phyloP scores from a whole-genome alignment of 2,888 invertebrate genomes.

The Tolmerus cingulatus region DNA sequence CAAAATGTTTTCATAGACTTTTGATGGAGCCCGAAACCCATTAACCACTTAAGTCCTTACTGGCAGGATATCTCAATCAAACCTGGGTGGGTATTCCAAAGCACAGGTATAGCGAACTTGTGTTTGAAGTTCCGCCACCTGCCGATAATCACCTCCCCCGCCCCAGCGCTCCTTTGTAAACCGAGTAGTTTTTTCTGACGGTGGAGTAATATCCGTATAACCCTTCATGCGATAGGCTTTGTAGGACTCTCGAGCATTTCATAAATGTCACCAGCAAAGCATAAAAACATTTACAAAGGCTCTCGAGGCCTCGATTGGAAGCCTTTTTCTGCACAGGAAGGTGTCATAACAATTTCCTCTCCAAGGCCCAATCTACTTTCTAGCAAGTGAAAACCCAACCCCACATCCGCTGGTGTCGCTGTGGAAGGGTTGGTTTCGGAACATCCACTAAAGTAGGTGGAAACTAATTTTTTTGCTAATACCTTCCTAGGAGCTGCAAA shows the following conservation, averaged over 20 bases:
- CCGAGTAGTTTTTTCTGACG: not conserved
- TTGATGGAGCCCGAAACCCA: not conserved
- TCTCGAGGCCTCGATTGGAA: not conserved
- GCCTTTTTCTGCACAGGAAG: not conserved
- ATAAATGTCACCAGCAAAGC: slow-evolving; percentile 17
- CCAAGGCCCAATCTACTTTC: not conserved
- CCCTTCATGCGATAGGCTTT: not conserved
- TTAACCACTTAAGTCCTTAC: not conserved
- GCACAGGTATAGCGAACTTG: not conserved
- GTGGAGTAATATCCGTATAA: not conserved
- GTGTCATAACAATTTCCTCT: not conserved
- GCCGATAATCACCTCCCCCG: not conserved
- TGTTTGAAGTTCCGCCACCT: not conserved
- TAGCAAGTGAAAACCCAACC: not conserved
- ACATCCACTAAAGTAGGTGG: not conserved
- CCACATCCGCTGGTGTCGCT: not conserved
- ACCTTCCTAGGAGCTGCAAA: not conserved
- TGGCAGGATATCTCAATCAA: slow-evolving; percentile 1
- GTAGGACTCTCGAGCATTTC: slow-evolving; percentile 10
- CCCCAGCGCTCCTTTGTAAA: not conserved
- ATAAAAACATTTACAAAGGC: not conserved
- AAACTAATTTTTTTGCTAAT: slow-evolving; percentile 3
- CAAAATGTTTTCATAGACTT: not conserved
- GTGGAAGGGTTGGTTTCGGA: not conserved
- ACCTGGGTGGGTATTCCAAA: not conserved